Evolutionary conservation across 2,888 invertebrate genomes (phyloP), one percentile per base, ranked within the genome.

Genomic region (Drosophila vallismaia): DNA sequence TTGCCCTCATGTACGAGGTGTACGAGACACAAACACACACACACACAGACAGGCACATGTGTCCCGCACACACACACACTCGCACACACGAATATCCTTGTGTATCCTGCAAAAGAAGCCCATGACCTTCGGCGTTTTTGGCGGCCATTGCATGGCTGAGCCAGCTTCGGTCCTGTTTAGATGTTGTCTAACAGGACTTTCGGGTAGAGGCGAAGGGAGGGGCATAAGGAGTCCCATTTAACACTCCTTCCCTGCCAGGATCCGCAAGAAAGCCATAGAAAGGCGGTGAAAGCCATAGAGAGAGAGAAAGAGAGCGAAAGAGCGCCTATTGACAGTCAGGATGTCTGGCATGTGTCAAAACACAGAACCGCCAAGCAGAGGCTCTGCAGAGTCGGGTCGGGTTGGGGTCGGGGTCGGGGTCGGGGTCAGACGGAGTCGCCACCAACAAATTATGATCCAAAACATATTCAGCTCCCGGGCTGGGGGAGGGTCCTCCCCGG

Each of bases 121-220:
- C 85, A 64, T 81, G 81, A 82, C 81, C 81, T 82, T 82, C 86
- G 71, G 48, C 82, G 81, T 69, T 88, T 82, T 82, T 82, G 88
- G 70, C 69, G 81, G 71, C 60, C 71, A 81, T 63, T 75, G 81
- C 81, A 77, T 53, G 54, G 40, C 45, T 40, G 48, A 63, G 24
- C 36, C 36, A 36, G 36, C n/a, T n/a, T 9, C 9, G n/a, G 44
- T 44, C 10, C 42, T 6, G 19, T 14, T 14, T 12, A 38, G 42
- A 24, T 24, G 19, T 19, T 42, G 14, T 19, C 14, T 42, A 14
- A 12, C 12, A 19, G 19, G 14, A 8, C 42, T 19, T 9, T 19
- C 19, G 19, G 19, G 19, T 44, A 24, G n/a, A n/a, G n/a, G n/a
- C n/a, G n/a, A n/a, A n/a, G n/a, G n/a, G n/a, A n/a, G n/a, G n/a